Conservation (phyloP, 1,140 invertebrate species). For the Paralvinella palmiformis region DNA sequence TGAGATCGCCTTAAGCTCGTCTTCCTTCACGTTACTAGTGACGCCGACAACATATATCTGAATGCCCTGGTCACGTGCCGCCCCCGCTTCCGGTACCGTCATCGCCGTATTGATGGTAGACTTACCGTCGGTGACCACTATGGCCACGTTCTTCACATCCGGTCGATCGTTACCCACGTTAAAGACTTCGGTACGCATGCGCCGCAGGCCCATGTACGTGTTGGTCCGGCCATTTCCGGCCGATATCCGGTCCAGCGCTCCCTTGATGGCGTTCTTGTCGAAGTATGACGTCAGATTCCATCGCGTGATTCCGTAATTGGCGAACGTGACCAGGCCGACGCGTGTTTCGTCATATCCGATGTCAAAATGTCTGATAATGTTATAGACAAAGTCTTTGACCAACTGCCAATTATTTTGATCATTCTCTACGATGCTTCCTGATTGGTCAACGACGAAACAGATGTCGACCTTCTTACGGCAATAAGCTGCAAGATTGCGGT, state of each 20-base stretch:
- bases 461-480: constrained; percentile 10
- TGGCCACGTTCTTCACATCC: too few relatives aligned
- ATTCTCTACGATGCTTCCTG: constrained; percentile 17
- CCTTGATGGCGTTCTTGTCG: background rate
- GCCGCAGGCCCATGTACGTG: background rate
- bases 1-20: too few relatives aligned
- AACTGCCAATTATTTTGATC: constrained; percentile 11
- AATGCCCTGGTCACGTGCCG: too few relatives aligned
- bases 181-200: constrained; percentile 13
- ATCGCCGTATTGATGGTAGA: too few relatives aligned
- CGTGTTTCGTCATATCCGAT: constrained; percentile 1
- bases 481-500: too few relatives aligned
- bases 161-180: background rate
- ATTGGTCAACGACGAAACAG: constrained; percentile 17
- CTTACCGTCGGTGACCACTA: too few relatives aligned
- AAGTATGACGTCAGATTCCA: constrained; percentile 3
- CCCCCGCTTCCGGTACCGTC: too few relatives aligned
- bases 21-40: too few relatives aligned
- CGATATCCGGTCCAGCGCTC: too few relatives aligned
- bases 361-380: background rate
- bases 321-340: constrained; percentile 7
- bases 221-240: background rate
- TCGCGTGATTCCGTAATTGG: background rate
- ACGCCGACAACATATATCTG: too few relatives aligned
- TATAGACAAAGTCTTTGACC: background rate